These are phyloP conservation scores for Nomada fabriciana DNA, from an alignment of 2,888 invertebrate genomes.

Conservation along the genomic window DNA sequence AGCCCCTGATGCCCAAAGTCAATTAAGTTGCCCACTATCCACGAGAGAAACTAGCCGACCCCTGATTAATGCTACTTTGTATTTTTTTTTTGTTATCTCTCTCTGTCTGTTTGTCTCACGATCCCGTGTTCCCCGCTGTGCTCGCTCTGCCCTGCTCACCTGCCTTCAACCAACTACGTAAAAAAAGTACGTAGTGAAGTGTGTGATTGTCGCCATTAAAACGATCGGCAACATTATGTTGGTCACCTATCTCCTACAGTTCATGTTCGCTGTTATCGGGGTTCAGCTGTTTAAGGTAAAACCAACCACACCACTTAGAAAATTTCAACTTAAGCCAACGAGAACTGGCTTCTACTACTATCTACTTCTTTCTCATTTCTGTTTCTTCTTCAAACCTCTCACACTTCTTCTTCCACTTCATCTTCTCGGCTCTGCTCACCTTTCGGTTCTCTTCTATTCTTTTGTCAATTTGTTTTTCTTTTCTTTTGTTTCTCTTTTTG, in stretches of 20 bases:
- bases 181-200: conserved; percentile 98
- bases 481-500: conserved; percentile 13
- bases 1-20: not conserved
- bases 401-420: conserved; percentile 5
- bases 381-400: not conserved
- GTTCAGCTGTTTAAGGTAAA: conserved; percentile 99
- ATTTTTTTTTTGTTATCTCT: conserved; percentile 80
- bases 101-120: conserved; percentile 78
- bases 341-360: conserved; percentile 45
- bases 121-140: conserved; percentile 82
- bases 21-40: no score
- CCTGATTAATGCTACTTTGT: conserved; percentile 80
- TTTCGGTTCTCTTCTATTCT: conserved; percentile 12
- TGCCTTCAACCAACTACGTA: conserved; percentile 84
- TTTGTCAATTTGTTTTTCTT: conserved; percentile 4
- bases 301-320: conserved; percentile 76
- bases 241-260: conserved; percentile 99
- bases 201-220: conserved; percentile 99
- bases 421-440: conserved; percentile 7
- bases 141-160: conserved; percentile 78
- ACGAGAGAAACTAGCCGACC: conserved; percentile 34
- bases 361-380: conserved; percentile 5
- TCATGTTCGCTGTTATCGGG: conserved; percentile 99
- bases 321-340: conserved; percentile 64
- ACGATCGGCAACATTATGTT: conserved; percentile 99